Conservation (phyloP, 1,140 invertebrate genomes). For the Ladona fulva region DNA sequence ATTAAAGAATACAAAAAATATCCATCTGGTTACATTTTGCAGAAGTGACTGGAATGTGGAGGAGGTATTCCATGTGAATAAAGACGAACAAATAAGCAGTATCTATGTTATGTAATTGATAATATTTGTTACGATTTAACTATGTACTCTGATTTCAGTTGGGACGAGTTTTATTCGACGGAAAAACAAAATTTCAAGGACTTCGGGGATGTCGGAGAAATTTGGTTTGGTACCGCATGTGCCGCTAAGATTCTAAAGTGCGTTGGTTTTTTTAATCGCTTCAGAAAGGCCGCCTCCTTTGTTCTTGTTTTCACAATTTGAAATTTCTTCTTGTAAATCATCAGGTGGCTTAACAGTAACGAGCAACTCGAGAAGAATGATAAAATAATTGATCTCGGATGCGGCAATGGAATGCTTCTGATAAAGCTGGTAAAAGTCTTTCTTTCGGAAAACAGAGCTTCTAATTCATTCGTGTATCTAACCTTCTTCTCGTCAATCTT, state of each 20-base stretch:
- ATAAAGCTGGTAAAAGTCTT: conserved; percentile 51
- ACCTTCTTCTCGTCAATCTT: conserved; percentile 23
- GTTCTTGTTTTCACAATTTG: neutral
- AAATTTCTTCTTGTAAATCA: neutral
- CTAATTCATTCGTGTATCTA: neutral
- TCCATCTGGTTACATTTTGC: too few species aligned
- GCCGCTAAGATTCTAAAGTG: conserved; percentile 62
- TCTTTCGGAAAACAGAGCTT: neutral
- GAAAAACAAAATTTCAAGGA: conserved; percentile 76
- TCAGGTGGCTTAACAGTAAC: neutral
- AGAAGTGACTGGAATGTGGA: too few species aligned
- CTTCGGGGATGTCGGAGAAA: conserved; percentile 80
- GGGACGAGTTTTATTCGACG: conserved; percentile 69
- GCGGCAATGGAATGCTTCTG: conserved; percentile 83
- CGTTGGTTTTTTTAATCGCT: conserved; percentile 34
- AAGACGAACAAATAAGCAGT: too few species aligned
- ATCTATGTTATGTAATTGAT: neutral
- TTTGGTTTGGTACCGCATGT: conserved; percentile 86
- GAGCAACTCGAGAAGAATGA: conserved; percentile 25
- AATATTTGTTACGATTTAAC: neutral
- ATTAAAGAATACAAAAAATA: too few species aligned
- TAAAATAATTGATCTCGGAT: conserved; percentile 45
- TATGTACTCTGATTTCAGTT: conserved; percentile 44
- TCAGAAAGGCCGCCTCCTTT: neutral
- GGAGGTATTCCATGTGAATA: too few species aligned